These are phyloP conservation scores for Eptesicus fuscus DNA, from an alignment of 2,113 vertebrate genomes.

Conservation along the genomic window DNA sequence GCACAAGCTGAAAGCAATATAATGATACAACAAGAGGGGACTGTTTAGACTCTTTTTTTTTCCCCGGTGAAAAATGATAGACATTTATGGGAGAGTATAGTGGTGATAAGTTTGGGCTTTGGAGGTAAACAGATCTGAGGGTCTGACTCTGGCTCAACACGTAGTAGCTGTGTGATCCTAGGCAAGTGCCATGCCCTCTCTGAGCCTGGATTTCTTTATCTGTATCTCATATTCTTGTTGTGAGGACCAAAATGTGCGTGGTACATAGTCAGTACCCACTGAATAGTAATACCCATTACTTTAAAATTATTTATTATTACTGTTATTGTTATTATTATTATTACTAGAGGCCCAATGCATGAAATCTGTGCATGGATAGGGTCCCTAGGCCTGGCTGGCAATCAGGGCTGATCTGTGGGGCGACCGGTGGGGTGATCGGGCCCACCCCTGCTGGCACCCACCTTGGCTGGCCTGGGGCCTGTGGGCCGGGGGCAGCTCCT, in stretches of 20 bases:
- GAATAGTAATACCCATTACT: not conserved
- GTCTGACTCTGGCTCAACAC: not conserved
- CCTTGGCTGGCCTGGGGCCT: no score
- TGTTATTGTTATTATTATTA: not conserved
- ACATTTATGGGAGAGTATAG: not conserved
- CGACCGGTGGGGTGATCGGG: no score
- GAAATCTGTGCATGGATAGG: no score
- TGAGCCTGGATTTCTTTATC: not conserved
- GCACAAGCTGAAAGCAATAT: not conserved
- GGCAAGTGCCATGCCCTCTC: not conserved
- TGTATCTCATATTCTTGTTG: not conserved
- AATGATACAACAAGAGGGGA: not conserved
- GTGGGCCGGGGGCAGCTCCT: no score
- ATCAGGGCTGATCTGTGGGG: no score
- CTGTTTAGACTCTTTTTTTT: not conserved
- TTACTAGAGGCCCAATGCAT: not conserved
- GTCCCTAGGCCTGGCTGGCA: no score
- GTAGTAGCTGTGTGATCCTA: not conserved
- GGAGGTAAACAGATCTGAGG: not conserved
- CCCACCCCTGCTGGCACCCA: no score
- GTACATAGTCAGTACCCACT: not conserved
- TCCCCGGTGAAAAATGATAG: not conserved
- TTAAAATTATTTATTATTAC: not conserved
- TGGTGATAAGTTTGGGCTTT: not conserved
- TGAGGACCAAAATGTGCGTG: not conserved